Base-by-base conservation (phyloP, 1,140 invertebrate genomes). In the Euwallacea similis region DNA sequence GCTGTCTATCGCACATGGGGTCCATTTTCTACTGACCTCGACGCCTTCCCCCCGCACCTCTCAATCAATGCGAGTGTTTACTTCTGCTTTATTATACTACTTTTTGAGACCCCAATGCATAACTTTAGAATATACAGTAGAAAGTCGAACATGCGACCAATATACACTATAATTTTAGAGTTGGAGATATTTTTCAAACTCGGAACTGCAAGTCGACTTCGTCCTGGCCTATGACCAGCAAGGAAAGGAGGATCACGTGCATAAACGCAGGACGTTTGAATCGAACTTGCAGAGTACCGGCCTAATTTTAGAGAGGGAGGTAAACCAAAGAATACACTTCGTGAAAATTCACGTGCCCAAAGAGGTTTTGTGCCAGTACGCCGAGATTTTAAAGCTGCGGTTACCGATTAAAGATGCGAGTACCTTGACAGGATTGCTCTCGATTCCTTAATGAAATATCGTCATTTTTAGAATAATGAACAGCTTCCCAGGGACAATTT, bases 321-420 rank as follows among this genome's bases (percentile, higher is more conserved):
- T 86, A 71, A 85, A 83, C 63, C 85, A 87, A 74, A 83, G 84
- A 46, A 83, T 89, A 64, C 83, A 86, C 78, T 90, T 90, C 79
- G 82, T 89, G 59, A 89, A 89, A 85, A 87, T 97, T 43, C 90
- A 94, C 82, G 92, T 90, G 0, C 90, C 95, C 0, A 86, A 87
- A 80, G 88, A 93, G 77, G 90, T 97, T 3, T 80, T 97, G 42
- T 87, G 87, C 67, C 86, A 90, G 75, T 96, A 95, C 82, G 90
- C 91, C 62, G 95, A 97, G 83, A 88, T 96, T 62, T 84, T 96
- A 72, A 94, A 93, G 82, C 85, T 97, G 54, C 88, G 93, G 82
- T 90, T 97, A 88, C 95, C 95, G 53, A 90, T 97, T 75, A 93
- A 90, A 84, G 83, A 89, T 81, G 87, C 91, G 75, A 79, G 74